Conservation (phyloP, 2,888 invertebrate genomes). For the Mesochorus sp. region DNA sequence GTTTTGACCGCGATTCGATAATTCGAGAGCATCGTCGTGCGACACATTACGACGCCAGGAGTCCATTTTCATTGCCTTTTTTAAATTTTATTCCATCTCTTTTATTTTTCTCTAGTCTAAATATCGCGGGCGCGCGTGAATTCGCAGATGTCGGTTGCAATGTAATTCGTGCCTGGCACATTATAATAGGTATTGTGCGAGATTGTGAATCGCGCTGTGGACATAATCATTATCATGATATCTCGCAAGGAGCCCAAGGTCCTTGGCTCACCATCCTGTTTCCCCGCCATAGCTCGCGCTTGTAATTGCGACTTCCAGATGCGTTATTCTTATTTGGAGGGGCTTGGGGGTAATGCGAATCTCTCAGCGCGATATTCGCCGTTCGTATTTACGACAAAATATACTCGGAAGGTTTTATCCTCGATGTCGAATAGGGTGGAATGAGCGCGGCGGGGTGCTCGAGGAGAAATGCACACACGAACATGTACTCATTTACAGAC, state of each 20-base stretch:
- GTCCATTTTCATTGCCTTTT: too few relatives aligned
- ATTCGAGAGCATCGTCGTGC: neutral
- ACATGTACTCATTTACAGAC: neutral
- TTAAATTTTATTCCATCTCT: too few relatives aligned
- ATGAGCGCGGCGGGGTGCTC: too few relatives aligned
- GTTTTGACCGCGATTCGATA: neutral
- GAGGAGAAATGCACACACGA: neutral
- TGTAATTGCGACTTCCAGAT: slow-evolving; percentile 55
- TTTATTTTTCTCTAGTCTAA: too few relatives aligned
- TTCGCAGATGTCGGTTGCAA: slow-evolving; percentile 64
- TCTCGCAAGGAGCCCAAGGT: slow-evolving; percentile 81
- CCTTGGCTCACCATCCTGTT: slow-evolving; percentile 59
- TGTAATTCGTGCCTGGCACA: slow-evolving; percentile 76
- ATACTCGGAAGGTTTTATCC: too few relatives aligned
- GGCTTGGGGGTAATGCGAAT: slow-evolving; percentile 20
- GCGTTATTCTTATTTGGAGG: slow-evolving; percentile 39
- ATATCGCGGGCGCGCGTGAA: slow-evolving; percentile 28
- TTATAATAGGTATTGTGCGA: slow-evolving; percentile 70
- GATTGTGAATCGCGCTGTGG: slow-evolving; percentile 77
- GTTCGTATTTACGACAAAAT: neutral
- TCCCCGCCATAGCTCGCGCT: slow-evolving; percentile 58
- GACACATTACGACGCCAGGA: neutral
- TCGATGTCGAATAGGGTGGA: too few relatives aligned
- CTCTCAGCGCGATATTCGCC: neutral
- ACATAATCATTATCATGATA: slow-evolving; percentile 73